Evolutionary conservation across 2,797 vertebrate species (phyloP).

Genomic region (Hapalemur alaotrensis): DNA sequence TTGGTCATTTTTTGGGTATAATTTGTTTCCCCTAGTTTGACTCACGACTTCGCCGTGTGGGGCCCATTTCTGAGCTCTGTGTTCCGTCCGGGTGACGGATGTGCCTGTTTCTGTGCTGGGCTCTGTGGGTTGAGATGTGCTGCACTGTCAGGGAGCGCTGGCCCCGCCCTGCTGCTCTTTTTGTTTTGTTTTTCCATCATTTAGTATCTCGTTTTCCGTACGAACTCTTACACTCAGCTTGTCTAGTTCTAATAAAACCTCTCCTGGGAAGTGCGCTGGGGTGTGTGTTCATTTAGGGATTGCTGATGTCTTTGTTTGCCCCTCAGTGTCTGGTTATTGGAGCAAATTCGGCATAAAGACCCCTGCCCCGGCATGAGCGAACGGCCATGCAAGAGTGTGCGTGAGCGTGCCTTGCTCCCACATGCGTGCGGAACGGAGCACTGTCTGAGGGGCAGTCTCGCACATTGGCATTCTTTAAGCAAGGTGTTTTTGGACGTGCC

Average conservation of each 20-base stretch:
- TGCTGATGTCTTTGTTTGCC: fast-evolving
- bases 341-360: background rate
- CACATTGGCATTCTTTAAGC: background rate
- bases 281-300: no score
- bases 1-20: no score
- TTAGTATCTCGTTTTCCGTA: fast-evolving
- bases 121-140: fast-evolving
- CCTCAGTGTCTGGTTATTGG: fast-evolving
- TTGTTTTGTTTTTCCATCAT: background rate
- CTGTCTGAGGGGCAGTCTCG: fast-evolving
- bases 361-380: background rate
- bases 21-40: background rate
- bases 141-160: fast-evolving
- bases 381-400: no score
- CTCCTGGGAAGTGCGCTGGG: fast-evolving
- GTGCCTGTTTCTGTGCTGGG: fast-evolving
- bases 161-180: background rate
- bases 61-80: background rate
- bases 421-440: fast-evolving
- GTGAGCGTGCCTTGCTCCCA: background rate
- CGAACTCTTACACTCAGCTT: background rate
- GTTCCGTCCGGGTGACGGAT: background rate
- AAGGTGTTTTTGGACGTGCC: fast-evolving
- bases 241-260: background rate
- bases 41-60: background rate